Percentiles rank a stretch among this genome's conserved stretches.
Conservation (phyloP, 2,113 vertebrate species). For the Psilopsiagon aymara region DNA sequence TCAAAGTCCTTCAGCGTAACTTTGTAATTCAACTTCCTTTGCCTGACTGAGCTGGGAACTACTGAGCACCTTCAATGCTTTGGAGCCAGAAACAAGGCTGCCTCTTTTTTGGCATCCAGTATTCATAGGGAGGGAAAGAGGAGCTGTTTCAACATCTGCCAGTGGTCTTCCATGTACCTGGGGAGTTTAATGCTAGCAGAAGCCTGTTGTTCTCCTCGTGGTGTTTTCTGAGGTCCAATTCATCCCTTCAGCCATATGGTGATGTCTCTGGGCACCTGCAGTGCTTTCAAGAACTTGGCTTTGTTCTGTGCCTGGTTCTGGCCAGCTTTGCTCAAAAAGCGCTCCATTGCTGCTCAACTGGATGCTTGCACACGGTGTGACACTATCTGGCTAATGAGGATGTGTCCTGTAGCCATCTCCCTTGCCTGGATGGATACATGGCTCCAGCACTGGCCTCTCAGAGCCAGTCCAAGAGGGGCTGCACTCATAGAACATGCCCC, state of each 20-base stretch:
- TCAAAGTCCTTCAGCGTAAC: background rate
- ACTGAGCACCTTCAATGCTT: accelerated
- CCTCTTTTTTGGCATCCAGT: background rate
- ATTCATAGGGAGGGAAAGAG: background rate
- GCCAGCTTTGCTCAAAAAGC: background rate
- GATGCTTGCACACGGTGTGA: background rate
- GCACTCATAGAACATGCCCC: background rate
- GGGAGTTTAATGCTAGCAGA: background rate
- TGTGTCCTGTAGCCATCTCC: accelerated
- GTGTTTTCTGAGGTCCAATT: background rate
- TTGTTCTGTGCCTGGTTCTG: background rate
- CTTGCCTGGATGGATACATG: accelerated
- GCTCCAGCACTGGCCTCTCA: accelerated
- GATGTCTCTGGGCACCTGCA: background rate
- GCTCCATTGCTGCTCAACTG: background rate
- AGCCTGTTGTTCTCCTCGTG: background rate
- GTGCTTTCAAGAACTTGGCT: background rate
- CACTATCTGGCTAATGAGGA: background rate
- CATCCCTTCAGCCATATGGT: background rate
- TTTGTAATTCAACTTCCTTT: background rate
- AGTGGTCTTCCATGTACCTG: accelerated
- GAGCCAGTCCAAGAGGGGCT: background rate
- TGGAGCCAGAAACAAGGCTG: background rate
- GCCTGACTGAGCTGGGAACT: background rate
- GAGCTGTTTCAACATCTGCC: background rate